Base-by-base conservation (phyloP, 2,797 vertebrate genomes). In the Malurus leucopterus region DNA sequence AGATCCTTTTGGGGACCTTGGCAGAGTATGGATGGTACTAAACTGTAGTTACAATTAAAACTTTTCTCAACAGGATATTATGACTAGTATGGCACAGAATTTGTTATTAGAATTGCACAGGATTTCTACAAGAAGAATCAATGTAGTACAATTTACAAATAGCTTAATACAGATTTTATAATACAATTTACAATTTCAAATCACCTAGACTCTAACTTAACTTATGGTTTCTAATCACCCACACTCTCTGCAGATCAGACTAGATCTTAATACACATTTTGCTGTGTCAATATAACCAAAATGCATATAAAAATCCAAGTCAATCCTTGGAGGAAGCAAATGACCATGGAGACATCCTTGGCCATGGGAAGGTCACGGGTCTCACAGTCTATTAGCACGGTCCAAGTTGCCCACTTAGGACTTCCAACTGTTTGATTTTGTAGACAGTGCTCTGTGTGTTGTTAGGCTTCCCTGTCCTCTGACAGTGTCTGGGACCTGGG, bases 341-440 rank as follows among this genome's bases (percentile, higher is more conserved):
- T 2, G 1, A 32, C 2, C 0, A 17, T 21, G 20, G 67, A 71
- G 38, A 34, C 1, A 0, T 68, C 29, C 20, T 46, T 85, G 46
- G 34, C 41, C 58, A 27, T 2, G 0, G 0, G 15, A 7, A 38
- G 40, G 34, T 61, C 50, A 32, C 0, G 0, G n/a, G 23, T 79
- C 51, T 92, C 59, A 17, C 24, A 61, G 68, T 30, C 30, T 44
- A 24, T 58, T 41, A 71, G 38, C n/a, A 58, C 3, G 1, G 27
- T 59, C 40, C 51, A 54, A 27, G 27, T 44, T 82, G 20, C 63
- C 47, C 36, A 13, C n/a, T 64, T 34, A 65, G 24, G 32, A 62
- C 40, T 50, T 68, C 54, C 30, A 40, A 43, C 54, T 78, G 32
- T 36, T 67, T 40, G 11, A 34, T 63, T 82, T 63, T 73, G 21